These are phyloP conservation scores for Ophioninae sp. DNA, from an alignment of 2,888 invertebrate species.

Conservation along the genomic window DNA sequence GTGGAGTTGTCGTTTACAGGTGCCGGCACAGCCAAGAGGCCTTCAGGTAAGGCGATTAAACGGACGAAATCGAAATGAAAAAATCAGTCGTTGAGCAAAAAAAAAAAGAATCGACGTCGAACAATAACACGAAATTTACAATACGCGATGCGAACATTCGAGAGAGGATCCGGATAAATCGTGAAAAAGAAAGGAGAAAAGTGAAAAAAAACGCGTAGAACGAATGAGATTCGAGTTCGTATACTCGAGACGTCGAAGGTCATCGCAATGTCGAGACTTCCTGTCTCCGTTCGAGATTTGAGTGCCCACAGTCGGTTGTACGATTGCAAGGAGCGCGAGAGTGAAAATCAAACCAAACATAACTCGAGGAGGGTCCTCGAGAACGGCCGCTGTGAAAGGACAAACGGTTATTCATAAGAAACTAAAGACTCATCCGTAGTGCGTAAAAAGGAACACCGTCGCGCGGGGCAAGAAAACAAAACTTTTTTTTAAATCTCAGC, in stretches of 20 bases:
- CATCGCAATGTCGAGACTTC: not conserved
- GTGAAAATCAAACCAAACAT: not conserved
- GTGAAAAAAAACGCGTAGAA: not conserved
- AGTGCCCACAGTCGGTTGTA: not conserved
- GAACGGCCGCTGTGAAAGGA: not conserved
- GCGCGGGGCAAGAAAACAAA: not conserved
- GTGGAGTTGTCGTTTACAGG: slow-evolving; percentile 68
- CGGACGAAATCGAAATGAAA: slow-evolving; percentile 72
- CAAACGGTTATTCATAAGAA: not conserved
- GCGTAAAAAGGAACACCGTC: not conserved
- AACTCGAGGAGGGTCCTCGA: not conserved
- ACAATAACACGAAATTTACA: slow-evolving; percentile 23
- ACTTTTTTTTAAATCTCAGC: slow-evolving; percentile 2
- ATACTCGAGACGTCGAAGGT: not conserved
- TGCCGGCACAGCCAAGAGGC: slow-evolving; percentile 65
- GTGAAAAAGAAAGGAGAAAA: not conserved
- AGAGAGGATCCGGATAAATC: not conserved
- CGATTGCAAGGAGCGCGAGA: no score
- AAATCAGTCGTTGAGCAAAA: slow-evolving; percentile 24
- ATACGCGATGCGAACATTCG: slow-evolving; percentile 35
- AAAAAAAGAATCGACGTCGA: slow-evolving; percentile 22
- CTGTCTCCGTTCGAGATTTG: not conserved
- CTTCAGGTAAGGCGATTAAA: slow-evolving; percentile 69
- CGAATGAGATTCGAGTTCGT: not conserved
- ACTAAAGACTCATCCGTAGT: not conserved